phyloP scores from a whole-genome alignment of 2,113 vertebrate species.

The Chunga burmeisteri region DNA sequence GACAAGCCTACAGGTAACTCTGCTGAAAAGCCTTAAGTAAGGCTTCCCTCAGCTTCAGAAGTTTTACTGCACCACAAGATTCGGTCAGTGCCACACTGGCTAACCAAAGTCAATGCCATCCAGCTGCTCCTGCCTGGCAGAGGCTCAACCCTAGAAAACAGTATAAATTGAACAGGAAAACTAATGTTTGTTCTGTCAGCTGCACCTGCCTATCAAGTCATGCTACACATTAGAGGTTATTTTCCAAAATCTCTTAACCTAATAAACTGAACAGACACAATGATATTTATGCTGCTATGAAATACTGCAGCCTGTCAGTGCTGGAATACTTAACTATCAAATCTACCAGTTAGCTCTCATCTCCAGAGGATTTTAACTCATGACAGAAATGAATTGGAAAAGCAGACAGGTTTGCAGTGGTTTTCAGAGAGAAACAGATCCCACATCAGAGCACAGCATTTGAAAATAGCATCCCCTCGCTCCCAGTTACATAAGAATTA shows the following conservation, averaged over 20 bases:
- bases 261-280: not conserved
- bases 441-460: not conserved
- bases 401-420: not conserved
- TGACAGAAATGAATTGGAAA: conserved; percentile 3
- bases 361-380: conserved; percentile 31
- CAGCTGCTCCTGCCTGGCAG: not conserved
- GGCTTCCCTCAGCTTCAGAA: not conserved
- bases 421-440: not conserved
- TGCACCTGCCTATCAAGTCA: conserved; percentile 36
- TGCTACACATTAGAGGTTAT: conserved; percentile 21
- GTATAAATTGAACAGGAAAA: conserved; percentile 7
- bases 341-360: not conserved
- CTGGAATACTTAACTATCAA: conserved; percentile 14
- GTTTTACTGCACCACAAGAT: not conserved
- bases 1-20: not conserved
- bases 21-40: not conserved
- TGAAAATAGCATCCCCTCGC: not conserved
- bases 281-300: not conserved
- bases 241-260: conserved; percentile 36
- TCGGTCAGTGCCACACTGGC: not conserved
- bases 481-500: not conserved
- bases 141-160: not conserved
- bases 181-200: not conserved
- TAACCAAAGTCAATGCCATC: not conserved
- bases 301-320: conserved; percentile 18